These are phyloP conservation scores for Anguilla pacifica DNA, from an alignment of 2,797 vertebrate genomes.

Conservation along the genomic window DNA sequence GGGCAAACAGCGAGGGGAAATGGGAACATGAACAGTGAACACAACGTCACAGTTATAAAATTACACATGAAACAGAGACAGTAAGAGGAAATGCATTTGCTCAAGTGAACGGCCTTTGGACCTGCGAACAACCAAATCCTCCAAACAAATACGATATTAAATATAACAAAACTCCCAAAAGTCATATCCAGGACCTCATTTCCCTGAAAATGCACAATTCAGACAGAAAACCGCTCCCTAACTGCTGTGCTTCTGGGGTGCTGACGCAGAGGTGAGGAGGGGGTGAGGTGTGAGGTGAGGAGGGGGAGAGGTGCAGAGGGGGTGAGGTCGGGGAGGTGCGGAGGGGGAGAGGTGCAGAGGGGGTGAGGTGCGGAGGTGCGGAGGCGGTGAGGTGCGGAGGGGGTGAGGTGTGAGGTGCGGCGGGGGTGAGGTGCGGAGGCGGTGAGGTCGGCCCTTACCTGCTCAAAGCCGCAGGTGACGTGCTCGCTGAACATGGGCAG, in stretches of 20 bases:
- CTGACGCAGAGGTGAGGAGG: too few relatives aligned
- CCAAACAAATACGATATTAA: neutral
- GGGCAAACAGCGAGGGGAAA: neutral
- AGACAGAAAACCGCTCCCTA: neutral
- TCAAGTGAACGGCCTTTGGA: neutral
- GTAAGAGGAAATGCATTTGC: neutral
- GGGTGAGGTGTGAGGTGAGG: too few relatives aligned
- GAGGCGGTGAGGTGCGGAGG: too few relatives aligned
- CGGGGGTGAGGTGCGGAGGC: too few relatives aligned
- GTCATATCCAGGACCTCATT: neutral
- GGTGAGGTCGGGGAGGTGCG: too few relatives aligned
- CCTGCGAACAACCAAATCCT: neutral
- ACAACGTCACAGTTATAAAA: neutral
- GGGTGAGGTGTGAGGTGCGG: too few relatives aligned
- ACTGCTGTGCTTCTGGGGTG: too few relatives aligned
- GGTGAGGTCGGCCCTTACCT: slow-evolving; percentile 69
- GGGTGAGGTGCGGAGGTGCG: too few relatives aligned
- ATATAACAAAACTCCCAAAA: neutral
- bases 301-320: too few relatives aligned
- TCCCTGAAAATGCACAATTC: neutral
- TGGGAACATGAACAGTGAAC: neutral
- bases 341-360: too few relatives aligned
- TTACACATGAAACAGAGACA: neutral
- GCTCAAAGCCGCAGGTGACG: slow-evolving; percentile 85
- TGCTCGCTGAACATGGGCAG: slow-evolving; percentile 90